Percentiles rank a stretch among this genome's conserved stretches.
phyloP scores from a whole-genome alignment of 2,797 vertebrate species.

The Mus caroli region DNA sequence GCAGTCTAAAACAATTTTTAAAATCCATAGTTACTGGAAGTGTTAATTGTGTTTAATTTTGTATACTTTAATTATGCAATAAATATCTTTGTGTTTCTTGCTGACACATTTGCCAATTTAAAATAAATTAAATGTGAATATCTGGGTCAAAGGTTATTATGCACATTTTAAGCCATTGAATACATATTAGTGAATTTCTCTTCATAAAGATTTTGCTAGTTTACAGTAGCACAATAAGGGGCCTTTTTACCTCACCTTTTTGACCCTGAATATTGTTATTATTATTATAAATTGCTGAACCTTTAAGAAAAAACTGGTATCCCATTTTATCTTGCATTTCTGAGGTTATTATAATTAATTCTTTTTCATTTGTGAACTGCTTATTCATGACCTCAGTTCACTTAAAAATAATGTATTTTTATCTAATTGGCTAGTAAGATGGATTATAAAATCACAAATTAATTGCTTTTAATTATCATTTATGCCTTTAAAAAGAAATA shows the following conservation, averaged over 20 bases:
- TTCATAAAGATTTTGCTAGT: background rate
- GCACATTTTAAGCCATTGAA: background rate
- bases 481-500: background rate
- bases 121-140: background rate
- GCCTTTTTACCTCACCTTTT: background rate
- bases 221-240: background rate
- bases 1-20: background rate
- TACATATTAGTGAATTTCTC: background rate
- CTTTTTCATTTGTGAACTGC: conserved; percentile 14
- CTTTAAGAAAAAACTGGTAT: background rate
- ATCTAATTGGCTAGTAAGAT: background rate
- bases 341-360: background rate
- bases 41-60: conserved; percentile 26
- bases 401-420: background rate
- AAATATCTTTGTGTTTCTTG: background rate
- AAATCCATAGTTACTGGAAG: background rate
- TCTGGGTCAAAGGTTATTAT: conserved; percentile 9
- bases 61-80: background rate
- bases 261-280: background rate
- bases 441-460: background rate
- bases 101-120: conserved; percentile 16
- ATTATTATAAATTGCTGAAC: background rate
- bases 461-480: background rate
- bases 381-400: background rate
- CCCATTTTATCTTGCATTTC: conserved; percentile 44